A percentile compares a stretch with the other conserved stretches of the same genome.
These are phyloP conservation scores for Eugnorisma glareosa DNA, from an alignment of 2,888 invertebrate species.

Conservation along the genomic window DNA sequence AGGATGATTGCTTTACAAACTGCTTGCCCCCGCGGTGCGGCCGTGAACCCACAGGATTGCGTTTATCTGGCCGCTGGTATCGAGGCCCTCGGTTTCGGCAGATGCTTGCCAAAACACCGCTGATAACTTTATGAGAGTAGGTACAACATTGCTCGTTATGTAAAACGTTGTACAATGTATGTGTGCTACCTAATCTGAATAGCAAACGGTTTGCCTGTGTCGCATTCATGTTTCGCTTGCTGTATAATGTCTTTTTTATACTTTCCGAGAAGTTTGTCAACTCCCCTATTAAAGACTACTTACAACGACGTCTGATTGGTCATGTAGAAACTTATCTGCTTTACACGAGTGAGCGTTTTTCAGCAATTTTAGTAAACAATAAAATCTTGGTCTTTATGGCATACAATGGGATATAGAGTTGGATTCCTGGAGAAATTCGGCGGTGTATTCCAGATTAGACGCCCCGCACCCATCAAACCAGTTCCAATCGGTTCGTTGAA, in stretches of 20 bases:
- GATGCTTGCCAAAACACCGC: constrained; percentile 83
- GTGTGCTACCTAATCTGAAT: constrained; percentile 62
- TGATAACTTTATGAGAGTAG: constrained; percentile 77
- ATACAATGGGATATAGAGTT: constrained; percentile 39
- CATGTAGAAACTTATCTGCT: neutral
- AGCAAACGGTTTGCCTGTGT: constrained; percentile 43
- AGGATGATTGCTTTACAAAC: constrained; percentile 75
- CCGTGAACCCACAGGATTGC: constrained; percentile 83
- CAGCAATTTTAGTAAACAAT: constrained; percentile 26
- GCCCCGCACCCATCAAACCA: constrained; percentile 83
- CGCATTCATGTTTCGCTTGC: constrained; percentile 22
- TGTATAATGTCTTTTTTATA: constrained; percentile 14
- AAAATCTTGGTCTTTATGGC: constrained; percentile 1
- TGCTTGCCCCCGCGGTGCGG: constrained; percentile 76
- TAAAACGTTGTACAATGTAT: constrained; percentile 41
- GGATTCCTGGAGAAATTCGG: constrained; percentile 75
- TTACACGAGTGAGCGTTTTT: constrained; percentile 4
- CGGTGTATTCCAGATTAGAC: constrained; percentile 79
- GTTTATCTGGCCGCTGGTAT: constrained; percentile 83
- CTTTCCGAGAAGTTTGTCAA: constrained; percentile 19
- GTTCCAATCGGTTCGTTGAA: constrained; percentile 85
- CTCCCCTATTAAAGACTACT: neutral
- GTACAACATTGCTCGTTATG: constrained; percentile 54
- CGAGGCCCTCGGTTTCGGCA: constrained; percentile 83
- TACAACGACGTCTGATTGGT: constrained; percentile 2